These are phyloP conservation scores for Penaeus japonicus DNA, from an alignment of 1,140 invertebrate species.

Conservation along the genomic window DNA sequence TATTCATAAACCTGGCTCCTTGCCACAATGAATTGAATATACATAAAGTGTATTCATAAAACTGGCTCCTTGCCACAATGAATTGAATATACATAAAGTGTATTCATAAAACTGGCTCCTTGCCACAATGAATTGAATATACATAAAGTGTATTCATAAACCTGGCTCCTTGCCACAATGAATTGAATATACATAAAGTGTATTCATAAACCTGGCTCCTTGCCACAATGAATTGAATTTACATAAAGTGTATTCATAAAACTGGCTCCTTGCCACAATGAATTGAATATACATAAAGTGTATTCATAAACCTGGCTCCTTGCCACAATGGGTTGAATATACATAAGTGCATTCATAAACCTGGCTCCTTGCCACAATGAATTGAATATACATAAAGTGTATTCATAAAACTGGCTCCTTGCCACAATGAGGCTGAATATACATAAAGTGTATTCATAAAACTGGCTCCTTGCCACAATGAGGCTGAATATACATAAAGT, in stretches of 20 bases:
- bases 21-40: too few relatives aligned
- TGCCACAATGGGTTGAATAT: background rate
- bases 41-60: too few relatives aligned
- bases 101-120: too few relatives aligned
- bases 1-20: too few relatives aligned
- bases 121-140: too few relatives aligned
- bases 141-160: too few relatives aligned
- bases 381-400: background rate
- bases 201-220: too few relatives aligned
- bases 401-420: background rate
- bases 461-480: background rate
- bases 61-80: too few relatives aligned
- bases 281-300: background rate
- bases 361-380: conserved; percentile 4
- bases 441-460: background rate
- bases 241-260: background rate
- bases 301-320: background rate
- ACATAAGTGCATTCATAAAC: background rate
- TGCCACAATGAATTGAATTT: too few relatives aligned
- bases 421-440: background rate
- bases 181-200: too few relatives aligned
- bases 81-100: too few relatives aligned
- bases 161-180: too few relatives aligned
- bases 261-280: background rate
- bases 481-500: background rate